phyloP scores from a whole-genome alignment of 2,888 invertebrate species.

The Operophtera brumata region DNA sequence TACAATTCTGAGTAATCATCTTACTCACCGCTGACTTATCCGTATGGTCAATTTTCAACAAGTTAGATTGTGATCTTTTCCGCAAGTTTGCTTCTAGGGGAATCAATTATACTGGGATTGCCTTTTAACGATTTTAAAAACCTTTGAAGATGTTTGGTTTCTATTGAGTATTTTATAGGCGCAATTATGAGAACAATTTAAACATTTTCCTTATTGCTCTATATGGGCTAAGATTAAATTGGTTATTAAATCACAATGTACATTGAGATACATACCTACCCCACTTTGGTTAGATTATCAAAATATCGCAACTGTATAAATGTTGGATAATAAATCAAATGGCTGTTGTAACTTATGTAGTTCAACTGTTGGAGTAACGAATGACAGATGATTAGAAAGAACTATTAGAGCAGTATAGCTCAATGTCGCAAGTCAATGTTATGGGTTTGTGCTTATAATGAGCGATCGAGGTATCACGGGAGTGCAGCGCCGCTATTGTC shows the following conservation, averaged over 20 bases:
- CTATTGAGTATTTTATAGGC: not conserved
- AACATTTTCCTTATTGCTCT: not conserved
- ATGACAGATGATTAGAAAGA: constrained; percentile 46
- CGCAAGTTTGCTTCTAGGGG: not conserved
- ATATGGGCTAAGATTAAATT: not conserved
- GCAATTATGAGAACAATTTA: not conserved
- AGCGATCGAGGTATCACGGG: constrained; percentile 24
- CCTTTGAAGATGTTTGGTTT: not conserved
- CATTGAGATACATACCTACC: not conserved
- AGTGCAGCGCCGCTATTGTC: no score
- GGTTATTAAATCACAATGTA: constrained; percentile 8
- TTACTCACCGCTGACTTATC: no score
- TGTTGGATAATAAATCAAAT: constrained; percentile 52
- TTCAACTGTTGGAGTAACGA: constrained; percentile 36
- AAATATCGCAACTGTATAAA: constrained; percentile 39
- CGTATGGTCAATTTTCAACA: no score
- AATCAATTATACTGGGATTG: not conserved
- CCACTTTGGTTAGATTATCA: not conserved
- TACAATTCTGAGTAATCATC: no score
- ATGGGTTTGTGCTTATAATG: constrained; percentile 20
- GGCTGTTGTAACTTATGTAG: constrained; percentile 44
- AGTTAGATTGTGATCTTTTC: constrained; percentile 10
- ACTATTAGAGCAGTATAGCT: constrained; percentile 21
- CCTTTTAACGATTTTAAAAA: not conserved
- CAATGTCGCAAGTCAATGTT: constrained; percentile 27